Conservation (phyloP, 92 coral and sea anemone genomes). For the Montipora capitata region DNA sequence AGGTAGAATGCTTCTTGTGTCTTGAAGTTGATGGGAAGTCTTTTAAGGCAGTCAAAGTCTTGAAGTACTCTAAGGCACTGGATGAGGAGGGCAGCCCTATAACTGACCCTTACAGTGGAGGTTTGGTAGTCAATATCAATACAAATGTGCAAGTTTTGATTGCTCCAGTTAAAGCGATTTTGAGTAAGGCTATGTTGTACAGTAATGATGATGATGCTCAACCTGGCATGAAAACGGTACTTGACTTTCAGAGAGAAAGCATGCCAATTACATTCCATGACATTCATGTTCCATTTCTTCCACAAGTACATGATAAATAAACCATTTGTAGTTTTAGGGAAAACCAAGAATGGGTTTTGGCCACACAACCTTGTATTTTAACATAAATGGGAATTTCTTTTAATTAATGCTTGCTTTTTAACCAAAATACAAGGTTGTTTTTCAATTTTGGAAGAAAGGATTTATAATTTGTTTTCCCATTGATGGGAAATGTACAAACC, state of each 20-base stretch:
- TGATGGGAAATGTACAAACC: slow-evolving; percentile 15
- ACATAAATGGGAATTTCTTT: slow-evolving; percentile 8
- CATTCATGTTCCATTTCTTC: slow-evolving; percentile 57
- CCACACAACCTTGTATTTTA: slow-evolving; percentile 10
- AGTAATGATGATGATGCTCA: slow-evolving; percentile 12
- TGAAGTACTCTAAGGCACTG: slow-evolving; percentile 16
- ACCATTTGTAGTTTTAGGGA: slow-evolving; percentile 9
- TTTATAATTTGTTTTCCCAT: slow-evolving; percentile 7
- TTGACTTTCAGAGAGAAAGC: slow-evolving; percentile 65
- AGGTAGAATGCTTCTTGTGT: slow-evolving; percentile 29
- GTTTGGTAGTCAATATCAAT: slow-evolving; percentile 11
- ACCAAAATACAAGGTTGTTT: slow-evolving; percentile 14
- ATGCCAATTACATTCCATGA: slow-evolving; percentile 41
- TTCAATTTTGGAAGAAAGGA: background rate
- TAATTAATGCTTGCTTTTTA: background rate
- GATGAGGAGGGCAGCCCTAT: slow-evolving; percentile 7
- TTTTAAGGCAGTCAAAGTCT: slow-evolving; percentile 16
- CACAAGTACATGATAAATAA: slow-evolving; percentile 35
- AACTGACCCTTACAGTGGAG: too few species aligned
- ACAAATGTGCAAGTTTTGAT: slow-evolving; percentile 11
- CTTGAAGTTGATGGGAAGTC: slow-evolving; percentile 9
- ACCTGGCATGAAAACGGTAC: slow-evolving; percentile 18
- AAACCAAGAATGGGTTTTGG: slow-evolving; percentile 6
- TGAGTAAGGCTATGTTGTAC: slow-evolving; percentile 24
- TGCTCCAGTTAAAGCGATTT: slow-evolving; percentile 34